Percentiles rank a stretch among this genome's conserved stretches.
Conservation (phyloP, 2,888 invertebrate genomes). For the Thereva nobilitata region DNA sequence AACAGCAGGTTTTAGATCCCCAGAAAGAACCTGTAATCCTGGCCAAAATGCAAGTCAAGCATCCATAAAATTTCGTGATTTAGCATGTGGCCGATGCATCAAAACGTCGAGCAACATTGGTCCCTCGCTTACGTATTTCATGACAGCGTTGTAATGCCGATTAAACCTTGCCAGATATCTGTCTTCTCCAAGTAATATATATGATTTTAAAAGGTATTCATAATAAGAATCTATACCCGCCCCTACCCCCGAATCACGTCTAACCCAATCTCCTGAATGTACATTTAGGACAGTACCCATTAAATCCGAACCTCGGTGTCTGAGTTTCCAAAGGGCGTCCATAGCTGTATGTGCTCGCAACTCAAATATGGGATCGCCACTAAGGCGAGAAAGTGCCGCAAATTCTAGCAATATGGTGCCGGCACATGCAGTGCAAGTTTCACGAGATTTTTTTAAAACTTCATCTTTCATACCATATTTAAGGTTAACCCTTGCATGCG, state of each 20-base stretch:
- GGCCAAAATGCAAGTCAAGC: conserved; percentile 98
- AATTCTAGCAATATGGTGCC: conserved; percentile 98
- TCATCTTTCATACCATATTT: conserved; percentile 79
- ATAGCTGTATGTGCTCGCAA: conserved; percentile 93
- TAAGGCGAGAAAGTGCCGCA: conserved; percentile 91
- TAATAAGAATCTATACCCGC: conserved; percentile 99
- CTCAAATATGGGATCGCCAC: conserved; percentile 90
- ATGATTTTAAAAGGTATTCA: conserved; percentile 97
- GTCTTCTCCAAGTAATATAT: conserved; percentile 92
- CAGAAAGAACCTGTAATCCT: conserved; percentile 85
- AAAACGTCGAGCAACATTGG: conserved; percentile 94
- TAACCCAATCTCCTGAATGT: conserved; percentile 97
- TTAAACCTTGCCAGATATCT: conserved; percentile 93
- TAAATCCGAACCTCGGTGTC: conserved; percentile 85
- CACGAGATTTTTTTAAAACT: conserved; percentile 73
- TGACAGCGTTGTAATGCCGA: conserved; percentile 91
- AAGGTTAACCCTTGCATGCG: conserved; percentile 91
- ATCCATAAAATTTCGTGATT: conserved; percentile 96
- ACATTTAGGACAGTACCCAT: conserved; percentile 98
- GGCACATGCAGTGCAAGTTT: conserved; percentile 98
- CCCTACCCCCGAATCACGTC: conserved; percentile 96
- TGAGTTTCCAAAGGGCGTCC: conserved; percentile 94
- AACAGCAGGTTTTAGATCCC: conserved; percentile 96
- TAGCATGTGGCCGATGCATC: conserved; percentile 93
- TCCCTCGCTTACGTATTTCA: conserved; percentile 93